Base-by-base conservation (phyloP, 2,113 vertebrate genomes). In the Pongo pygmaeus region DNA sequence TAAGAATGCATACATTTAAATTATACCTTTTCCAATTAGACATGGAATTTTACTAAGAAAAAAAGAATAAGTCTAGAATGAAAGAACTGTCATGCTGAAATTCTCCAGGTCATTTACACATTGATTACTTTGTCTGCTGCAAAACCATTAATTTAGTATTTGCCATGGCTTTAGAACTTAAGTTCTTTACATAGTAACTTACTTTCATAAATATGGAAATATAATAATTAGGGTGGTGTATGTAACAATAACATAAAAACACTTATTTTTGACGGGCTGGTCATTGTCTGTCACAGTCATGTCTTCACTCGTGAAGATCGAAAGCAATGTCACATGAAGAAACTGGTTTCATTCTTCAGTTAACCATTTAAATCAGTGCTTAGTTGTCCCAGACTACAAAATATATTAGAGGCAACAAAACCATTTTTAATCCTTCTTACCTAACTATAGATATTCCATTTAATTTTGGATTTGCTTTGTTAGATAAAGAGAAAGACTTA, bases 101-200 rank as follows among this genome's bases (percentile, higher is more conserved):
- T 38, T 88, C 16, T 70, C 25, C n/a, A 84, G 96, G 72, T 72
- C 88, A 97, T 32, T 7, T 98, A 59, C 83, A 94, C 92, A 97
- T 94, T 97, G 97, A 98, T 98, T 96, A 69, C 93, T 97, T 91
- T 91, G 61, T 64, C 61, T 64, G 97, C 95, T 96, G 74, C 83
- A 97, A 97, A 98, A 94, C 93, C 79, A 97, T 97, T 98, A 97
- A 84, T 96, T 93, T 85, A 85, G 89, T 88, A 97, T 96, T 98
- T 98, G 92, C 87, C 94, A 97, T 94, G 96, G 95, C 92, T 98
- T 97, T 98, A 98, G 97, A 98, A 57, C 70, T 93, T 97, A 91
- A 97, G 96, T 93, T 97, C 84, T 94, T 92, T 97, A 32, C 0
- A 13, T 89, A 96, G 87, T 79, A 96, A 96, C 74, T 92, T 92